Evolutionary conservation across 2,113 vertebrate species (phyloP), one percentile per base, ranked within the genome.

Genomic region (Mionectes macconnelli): DNA sequence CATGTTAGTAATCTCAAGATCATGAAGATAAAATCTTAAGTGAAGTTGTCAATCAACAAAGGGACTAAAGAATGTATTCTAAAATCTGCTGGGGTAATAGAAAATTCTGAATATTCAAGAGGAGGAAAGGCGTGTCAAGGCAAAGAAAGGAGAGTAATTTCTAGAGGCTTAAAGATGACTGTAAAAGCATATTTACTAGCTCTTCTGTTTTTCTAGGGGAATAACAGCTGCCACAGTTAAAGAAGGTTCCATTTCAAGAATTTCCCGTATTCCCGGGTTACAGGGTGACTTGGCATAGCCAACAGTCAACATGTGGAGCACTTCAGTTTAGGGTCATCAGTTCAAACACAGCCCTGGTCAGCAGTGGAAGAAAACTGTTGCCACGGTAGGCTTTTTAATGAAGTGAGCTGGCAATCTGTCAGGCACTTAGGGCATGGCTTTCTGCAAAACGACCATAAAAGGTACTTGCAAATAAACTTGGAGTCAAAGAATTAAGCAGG

Each of bases 361-460:
- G 63, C 79, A 81, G 24, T 72, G 62, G 44, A 70, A 52, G 72
- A 86, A 88, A 92, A 44, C 88, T 86, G 44, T 94, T 92, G 56
- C 67, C 78, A 89, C 0, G 0, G 31, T 53, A 91, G 70, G 37
- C 1, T 73, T 95, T 83, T 86, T 74, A 75, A 93, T 86, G 82
- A 81, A 47, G 79, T 86, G 56, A 92, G 47, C 76, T 95, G 90
- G 90, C 94, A 95, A 40, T 70, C 63, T 86, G 30, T 94, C 91
- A 86, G 78, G 60, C 64, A 92, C 37, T 83, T 56, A 70, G 64
- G 68, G 76, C 92, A 64, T 3, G 44, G 63, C 22, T 89, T 95
- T 89, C 59, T 96, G 75, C 53, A 93, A 57, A 95, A 83, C 21
- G 52, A 1, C 87, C 78, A 37, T 80, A 95, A 93, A 91, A 83